A percentile compares a stretch with the other conserved stretches of the same genome.
Evolutionary conservation across 2,797 vertebrate genomes (phyloP).

Genomic region (Kryptolebias ocellatus): DNA sequence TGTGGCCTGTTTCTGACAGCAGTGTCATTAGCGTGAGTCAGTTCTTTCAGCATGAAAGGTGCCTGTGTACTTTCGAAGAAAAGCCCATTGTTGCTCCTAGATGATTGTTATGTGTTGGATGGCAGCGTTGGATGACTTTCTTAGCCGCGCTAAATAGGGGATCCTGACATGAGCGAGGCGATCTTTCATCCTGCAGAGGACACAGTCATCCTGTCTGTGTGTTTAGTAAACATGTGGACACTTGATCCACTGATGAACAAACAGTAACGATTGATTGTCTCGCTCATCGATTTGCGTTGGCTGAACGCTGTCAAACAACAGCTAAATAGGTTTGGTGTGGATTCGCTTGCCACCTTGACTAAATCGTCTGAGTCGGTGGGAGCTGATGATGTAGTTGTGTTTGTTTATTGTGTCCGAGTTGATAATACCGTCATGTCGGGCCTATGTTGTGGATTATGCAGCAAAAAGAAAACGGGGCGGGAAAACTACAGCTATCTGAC

Average conservation of each 20-base stretch:
- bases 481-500: constrained; percentile 31
- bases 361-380: constrained; percentile 34
- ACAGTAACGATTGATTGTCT: constrained; percentile 17
- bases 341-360: constrained; percentile 19
- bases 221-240: constrained; percentile 33
- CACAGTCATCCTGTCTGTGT: constrained; percentile 21
- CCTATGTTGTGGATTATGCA: not conserved
- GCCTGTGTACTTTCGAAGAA: constrained; percentile 41
- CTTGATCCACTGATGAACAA: constrained; percentile 13
- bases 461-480: constrained; percentile 22
- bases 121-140: constrained; percentile 22
- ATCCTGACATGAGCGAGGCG: constrained; percentile 2
- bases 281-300: constrained; percentile 8
- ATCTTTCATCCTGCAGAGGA: constrained; percentile 5
- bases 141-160: constrained; percentile 49
- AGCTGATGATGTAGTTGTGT: constrained; percentile 6
- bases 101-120: constrained; percentile 33
- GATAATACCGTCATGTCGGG: not conserved
- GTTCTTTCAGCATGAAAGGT: not conserved
- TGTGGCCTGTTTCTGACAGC: not conserved
- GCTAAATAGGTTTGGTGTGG: not conserved
- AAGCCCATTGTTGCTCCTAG: not conserved
- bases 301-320: not conserved
- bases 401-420: constrained; percentile 14
- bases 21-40: not conserved